Percentiles rank a stretch among this genome's conserved stretches.
Conservation (phyloP, 2,888 invertebrate species). For the Lottia gigantea region DNA sequence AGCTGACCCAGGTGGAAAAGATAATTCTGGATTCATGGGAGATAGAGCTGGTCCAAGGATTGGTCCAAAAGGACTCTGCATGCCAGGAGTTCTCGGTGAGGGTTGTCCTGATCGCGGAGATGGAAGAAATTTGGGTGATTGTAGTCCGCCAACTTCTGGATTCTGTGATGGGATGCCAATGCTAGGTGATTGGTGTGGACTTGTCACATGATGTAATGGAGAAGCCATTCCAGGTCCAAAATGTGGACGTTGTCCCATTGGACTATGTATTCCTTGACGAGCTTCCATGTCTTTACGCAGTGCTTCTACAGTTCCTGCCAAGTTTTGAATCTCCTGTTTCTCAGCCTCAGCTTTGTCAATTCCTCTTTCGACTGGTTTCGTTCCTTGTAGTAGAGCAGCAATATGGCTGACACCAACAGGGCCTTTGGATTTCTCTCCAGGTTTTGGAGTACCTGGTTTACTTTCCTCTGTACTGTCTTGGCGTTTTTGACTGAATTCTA, state of each 20-base stretch:
- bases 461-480: conserved; percentile 31
- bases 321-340: conserved; percentile 21
- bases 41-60: conserved; percentile 34
- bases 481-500: conserved; percentile 64
- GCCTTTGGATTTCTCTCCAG: conserved; percentile 35
- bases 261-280: conserved; percentile 19
- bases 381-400: conserved; percentile 47
- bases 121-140: conserved; percentile 51
- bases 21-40: conserved; percentile 38
- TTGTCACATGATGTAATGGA: conserved; percentile 42
- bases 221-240: conserved; percentile 42
- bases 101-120: conserved; percentile 53
- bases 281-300: conserved; percentile 1
- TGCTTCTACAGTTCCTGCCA: neutral
- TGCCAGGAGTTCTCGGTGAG: conserved; percentile 57
- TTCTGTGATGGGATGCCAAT: conserved; percentile 19
- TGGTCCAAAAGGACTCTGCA: conserved; percentile 49
- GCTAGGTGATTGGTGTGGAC: conserved; percentile 32
- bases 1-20: conserved; percentile 43
- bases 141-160: conserved; percentile 41
- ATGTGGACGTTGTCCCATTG: conserved; percentile 35
- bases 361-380: conserved; percentile 31
- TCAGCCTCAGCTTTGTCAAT: conserved; percentile 31
- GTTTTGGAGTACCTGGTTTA: conserved; percentile 24
- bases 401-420: conserved; percentile 47